These are phyloP conservation scores for Haliclona indistincta DNA, from an alignment of 37 sponge, comb jelly and placozoan species.

Conservation along the genomic window DNA sequence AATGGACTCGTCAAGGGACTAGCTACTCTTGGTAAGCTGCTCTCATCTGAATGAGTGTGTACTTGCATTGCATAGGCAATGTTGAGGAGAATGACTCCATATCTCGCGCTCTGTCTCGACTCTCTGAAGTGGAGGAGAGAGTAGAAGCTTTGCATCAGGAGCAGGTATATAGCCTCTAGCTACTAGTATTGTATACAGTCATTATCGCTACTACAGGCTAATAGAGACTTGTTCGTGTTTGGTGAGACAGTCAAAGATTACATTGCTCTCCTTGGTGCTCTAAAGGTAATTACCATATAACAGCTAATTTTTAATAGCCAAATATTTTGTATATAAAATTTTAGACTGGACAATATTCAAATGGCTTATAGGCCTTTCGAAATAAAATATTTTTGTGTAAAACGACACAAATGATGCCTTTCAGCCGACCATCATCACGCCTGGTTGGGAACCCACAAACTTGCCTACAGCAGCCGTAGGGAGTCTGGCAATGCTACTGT, in stretches of 20 bases:
- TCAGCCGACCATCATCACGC: too few relatives aligned
- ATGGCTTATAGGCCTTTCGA: too few relatives aligned
- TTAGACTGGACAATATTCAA: too few relatives aligned
- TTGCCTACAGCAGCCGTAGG: too few relatives aligned
- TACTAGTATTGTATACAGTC: not conserved
- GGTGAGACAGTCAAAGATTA: constrained; percentile 92
- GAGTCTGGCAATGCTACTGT: too few relatives aligned
- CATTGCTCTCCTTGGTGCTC: constrained; percentile 76
- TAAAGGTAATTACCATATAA: constrained; percentile 75
- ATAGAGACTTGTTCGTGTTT: constrained; percentile 82
- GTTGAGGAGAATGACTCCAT: constrained; percentile 84
- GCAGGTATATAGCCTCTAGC: constrained; percentile 40
- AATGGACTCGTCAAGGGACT: constrained; percentile 46
- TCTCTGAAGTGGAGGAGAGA: constrained; percentile 94
- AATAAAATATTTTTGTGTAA: too few relatives aligned
- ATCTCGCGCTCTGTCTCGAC: constrained; percentile 79
- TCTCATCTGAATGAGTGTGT: not conserved
- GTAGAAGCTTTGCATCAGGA: constrained; percentile 81
- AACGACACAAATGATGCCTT: too few relatives aligned
- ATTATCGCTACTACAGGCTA: constrained; percentile 24
- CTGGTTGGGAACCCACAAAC: too few relatives aligned
- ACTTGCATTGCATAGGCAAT: constrained; percentile 17
- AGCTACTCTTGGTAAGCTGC: constrained; percentile 43
- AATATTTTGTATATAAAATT: too few relatives aligned
- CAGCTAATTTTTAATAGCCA: too few relatives aligned